A percentile compares a stretch with the other conserved stretches of the same genome.
Conservation (phyloP, 2,888 invertebrate genomes). For the Pseudeuparius sepicola region DNA sequence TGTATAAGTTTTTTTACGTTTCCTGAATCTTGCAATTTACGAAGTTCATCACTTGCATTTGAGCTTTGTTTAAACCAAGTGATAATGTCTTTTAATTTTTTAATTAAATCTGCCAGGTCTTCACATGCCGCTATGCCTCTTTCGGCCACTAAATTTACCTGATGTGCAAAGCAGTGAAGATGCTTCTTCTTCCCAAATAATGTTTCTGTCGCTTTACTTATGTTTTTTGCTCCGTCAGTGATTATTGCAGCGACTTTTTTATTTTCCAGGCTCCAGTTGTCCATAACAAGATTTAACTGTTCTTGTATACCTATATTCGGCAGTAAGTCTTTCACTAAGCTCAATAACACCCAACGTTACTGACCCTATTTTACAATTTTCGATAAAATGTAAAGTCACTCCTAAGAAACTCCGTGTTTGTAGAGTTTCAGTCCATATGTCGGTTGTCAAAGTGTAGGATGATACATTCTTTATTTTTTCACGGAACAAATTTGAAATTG, state of each 20-base stretch:
- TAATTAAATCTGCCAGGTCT: neutral
- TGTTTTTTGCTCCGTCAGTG: slow-evolving; percentile 6
- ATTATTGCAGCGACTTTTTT: slow-evolving; percentile 3
- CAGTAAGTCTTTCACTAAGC: slow-evolving; percentile 6
- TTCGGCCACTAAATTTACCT: slow-evolving; percentile 9
- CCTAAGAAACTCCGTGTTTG: slow-evolving; percentile 5
- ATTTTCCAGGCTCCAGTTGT: too few species aligned
- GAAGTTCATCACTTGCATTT: neutral
- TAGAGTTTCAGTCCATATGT: slow-evolving; percentile 11
- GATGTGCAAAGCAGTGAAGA: slow-evolving; percentile 7
- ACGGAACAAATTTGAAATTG: slow-evolving; percentile 4
- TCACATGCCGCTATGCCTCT: neutral
- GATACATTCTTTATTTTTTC: neutral
- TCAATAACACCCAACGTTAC: slow-evolving; percentile 8
- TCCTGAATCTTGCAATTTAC: slow-evolving; percentile 2
- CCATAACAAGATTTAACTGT: neutral
- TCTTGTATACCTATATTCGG: slow-evolving; percentile 4
- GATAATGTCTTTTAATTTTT: neutral
- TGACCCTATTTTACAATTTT: neutral
- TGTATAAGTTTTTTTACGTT: slow-evolving; percentile 26
- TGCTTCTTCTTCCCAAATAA: slow-evolving; percentile 9
- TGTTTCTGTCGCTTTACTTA: slow-evolving; percentile 3
- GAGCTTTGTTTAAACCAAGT: slow-evolving; percentile 3
- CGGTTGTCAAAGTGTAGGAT: slow-evolving; percentile 7
- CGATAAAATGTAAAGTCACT: slow-evolving; percentile 6